A percentile compares a stretch with the other conserved stretches of the same genome.
Conservation (phyloP, 2,797 vertebrate species). For the Amphiprion clarkii region DNA sequence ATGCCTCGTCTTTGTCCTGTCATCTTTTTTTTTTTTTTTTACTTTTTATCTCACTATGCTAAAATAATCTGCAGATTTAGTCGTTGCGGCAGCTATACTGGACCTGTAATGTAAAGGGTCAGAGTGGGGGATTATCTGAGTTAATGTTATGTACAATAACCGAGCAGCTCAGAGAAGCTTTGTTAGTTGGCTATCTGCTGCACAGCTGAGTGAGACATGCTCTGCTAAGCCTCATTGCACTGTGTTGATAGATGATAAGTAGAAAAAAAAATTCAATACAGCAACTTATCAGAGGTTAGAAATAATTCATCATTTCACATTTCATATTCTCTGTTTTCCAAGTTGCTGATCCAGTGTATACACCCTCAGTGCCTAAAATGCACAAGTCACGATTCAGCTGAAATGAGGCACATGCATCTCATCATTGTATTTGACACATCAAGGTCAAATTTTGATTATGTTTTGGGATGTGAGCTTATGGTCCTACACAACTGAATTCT, state of each 20-base stretch:
- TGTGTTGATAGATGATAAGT: conserved; percentile 54
- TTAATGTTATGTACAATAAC: conserved; percentile 49
- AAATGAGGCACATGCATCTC: conserved; percentile 33
- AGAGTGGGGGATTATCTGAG: conserved; percentile 48
- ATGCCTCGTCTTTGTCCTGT: conserved; percentile 33
- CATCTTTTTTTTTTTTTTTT: conserved; percentile 4
- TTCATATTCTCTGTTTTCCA: conserved; percentile 29
- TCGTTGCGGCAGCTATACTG: neutral
- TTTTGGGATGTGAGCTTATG: conserved; percentile 22
- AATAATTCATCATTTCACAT: conserved; percentile 51
- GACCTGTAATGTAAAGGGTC: conserved; percentile 52
- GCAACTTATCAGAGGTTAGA: conserved; percentile 40
- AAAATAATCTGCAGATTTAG: conserved; percentile 52
- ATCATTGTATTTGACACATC: conserved; percentile 47
- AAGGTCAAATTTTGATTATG: conserved; percentile 51
- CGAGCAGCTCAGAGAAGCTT: conserved; percentile 34
- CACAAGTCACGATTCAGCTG: conserved; percentile 18
- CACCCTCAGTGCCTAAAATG: neutral
- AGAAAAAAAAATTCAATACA: conserved; percentile 42
- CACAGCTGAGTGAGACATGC: conserved; percentile 52
- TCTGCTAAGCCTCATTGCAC: conserved; percentile 34
- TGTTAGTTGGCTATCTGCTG: conserved; percentile 52
- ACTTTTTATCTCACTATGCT: conserved; percentile 18
- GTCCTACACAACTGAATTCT: conserved; percentile 18
- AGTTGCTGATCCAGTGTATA: conserved; percentile 13